Conservation (phyloP, 2,113 vertebrate species). For the Chloroceryle aenea region DNA sequence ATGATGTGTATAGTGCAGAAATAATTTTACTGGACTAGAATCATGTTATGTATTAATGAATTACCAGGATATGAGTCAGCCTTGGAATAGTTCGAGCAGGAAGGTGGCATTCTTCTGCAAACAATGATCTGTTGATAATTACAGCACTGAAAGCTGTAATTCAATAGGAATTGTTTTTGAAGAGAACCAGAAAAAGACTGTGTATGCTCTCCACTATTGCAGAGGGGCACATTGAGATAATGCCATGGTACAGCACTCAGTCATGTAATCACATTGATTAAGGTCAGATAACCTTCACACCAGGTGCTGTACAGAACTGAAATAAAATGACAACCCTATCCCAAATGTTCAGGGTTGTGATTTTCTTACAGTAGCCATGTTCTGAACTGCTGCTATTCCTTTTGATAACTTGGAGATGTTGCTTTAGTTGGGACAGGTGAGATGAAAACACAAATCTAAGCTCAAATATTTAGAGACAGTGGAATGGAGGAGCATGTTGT, state of each 20-base stretch:
- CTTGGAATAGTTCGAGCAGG: conserved; percentile 55
- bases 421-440: background rate
- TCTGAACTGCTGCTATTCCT: background rate
- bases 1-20: conserved; percentile 13
- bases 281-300: background rate
- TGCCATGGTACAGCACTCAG: background rate
- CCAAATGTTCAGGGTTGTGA: background rate
- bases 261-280: background rate
- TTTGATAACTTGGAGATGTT: background rate
- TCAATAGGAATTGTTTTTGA: conserved; percentile 63
- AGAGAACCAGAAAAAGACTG: background rate
- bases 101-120: conserved; percentile 60
- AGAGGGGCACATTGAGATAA: background rate
- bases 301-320: background rate
- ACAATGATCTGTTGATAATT: conserved; percentile 63
- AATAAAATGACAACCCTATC: background rate
- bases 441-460: background rate
- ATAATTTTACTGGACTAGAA: conserved; percentile 10
- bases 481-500: background rate
- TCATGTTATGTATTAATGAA: conserved; percentile 61
- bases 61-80: conserved; percentile 69
- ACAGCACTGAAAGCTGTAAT: conserved; percentile 45
- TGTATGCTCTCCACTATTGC: background rate
- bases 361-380: background rate
- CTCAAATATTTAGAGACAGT: background rate